Base-by-base conservation (phyloP, 2,797 vertebrate genomes). In the Sciurus carolinensis region DNA sequence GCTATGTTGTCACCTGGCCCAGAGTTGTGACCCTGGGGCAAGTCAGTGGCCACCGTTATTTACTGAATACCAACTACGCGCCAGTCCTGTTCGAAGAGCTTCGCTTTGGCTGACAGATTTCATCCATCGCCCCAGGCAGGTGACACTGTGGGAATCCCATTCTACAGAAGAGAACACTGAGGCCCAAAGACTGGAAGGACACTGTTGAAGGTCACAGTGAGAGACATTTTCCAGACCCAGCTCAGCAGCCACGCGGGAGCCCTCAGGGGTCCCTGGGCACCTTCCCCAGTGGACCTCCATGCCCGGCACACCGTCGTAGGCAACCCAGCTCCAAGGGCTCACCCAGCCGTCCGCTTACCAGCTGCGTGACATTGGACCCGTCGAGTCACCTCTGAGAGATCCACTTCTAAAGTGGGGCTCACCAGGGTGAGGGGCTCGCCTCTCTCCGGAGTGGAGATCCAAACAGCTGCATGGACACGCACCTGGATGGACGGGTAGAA, bases 121-220 rank as follows among this genome's bases (percentile, higher is more conserved):
- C 24, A 47, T 42, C 71, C 28, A 0, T 1, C 22, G 2, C n/a
- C 14, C 64, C 22, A 3, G 42, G 4, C 22, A 36, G 6, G 36
- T 14, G 42, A 24, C 0, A 5, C 26, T 8, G 0, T 2, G 26
- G 47, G 24, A 2, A 0, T 14, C 47, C n/a, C 28, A 1, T n/a
- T 59, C 83, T 42, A 52, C n/a, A 54, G 82, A 33, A 9, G n/a
- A 59, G 6, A 3, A 71, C 72, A 42, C 15, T 1, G 24, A 86
- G 57, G 20, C 14, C 42, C 42, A 22, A 24, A 52, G 24, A 57
- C 13, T 1, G 3, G 26, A 26, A 28, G 42, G 22, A 12, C 52
- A 57, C 47, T 50, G 9, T 15, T 50, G 6, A 52, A 82, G 50
- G n/a, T 82, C 42, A 66, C 30, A 33, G 1, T 9, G 33, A 1